Evolutionary conservation across 1,140 invertebrate genomes (phyloP).

Genomic region (Yoshiicerus persimilis): DNA sequence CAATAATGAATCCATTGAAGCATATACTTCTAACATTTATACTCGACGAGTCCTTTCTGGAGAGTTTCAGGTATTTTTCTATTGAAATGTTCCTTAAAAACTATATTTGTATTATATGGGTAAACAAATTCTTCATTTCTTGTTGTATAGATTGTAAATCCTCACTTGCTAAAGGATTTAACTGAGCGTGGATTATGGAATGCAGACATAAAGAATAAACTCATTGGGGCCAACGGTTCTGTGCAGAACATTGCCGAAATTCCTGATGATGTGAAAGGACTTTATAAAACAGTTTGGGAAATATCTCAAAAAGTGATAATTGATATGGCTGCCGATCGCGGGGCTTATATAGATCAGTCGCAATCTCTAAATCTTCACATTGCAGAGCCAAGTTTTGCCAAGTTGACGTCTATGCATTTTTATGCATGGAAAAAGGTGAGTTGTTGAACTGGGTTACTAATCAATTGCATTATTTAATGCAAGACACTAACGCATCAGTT

Average conservation of each 20-base stretch:
- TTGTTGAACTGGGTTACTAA: constrained; percentile 31
- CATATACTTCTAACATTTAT: constrained; percentile 98
- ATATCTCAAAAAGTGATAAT: constrained; percentile 92
- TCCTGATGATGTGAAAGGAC: constrained; percentile 81
- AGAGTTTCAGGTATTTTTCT: constrained; percentile 66
- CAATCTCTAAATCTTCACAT: constrained; percentile 97
- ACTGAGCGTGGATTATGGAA: constrained; percentile 90
- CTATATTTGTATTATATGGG: background rate
- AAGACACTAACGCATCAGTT: too few relatives aligned
- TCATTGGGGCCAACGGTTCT: constrained; percentile 90
- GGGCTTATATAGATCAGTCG: constrained; percentile 97
- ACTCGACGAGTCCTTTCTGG: constrained; percentile 89
- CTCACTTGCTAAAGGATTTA: constrained; percentile 90
- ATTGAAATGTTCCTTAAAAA: background rate
- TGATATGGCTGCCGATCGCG: constrained; percentile 96
- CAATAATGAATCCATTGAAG: constrained; percentile 98
- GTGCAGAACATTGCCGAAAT: constrained; percentile 85
- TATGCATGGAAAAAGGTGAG: constrained; percentile 91
- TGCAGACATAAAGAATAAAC: constrained; percentile 93
- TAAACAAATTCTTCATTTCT: too few relatives aligned
- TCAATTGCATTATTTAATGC: background rate
- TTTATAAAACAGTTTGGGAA: constrained; percentile 99
- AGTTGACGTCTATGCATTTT: constrained; percentile 97
- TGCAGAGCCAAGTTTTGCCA: constrained; percentile 88
- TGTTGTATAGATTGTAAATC: constrained; percentile 86